Conservation (phyloP, 2,797 vertebrate genomes). For the Myotis planiceps region DNA sequence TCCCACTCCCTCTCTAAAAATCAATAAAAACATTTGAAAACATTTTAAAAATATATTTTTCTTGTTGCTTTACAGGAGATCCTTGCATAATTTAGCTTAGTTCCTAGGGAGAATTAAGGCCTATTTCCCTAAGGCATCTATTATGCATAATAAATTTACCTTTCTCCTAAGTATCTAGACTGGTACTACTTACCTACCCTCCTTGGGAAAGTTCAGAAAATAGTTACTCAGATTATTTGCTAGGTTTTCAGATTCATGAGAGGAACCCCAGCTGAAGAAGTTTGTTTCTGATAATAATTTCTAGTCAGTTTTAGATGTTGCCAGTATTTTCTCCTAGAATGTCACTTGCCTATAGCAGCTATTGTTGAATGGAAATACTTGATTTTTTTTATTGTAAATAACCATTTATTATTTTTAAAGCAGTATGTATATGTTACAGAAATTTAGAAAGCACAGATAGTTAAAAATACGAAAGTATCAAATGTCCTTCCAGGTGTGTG, state of each 20-base stretch:
- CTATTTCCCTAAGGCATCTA: background rate
- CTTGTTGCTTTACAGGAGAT: conserved; percentile 36
- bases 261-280: conserved; percentile 15
- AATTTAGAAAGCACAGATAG: conserved; percentile 39
- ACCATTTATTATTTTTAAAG: conserved; percentile 44
- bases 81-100: conserved; percentile 31
- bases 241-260: conserved; percentile 20
- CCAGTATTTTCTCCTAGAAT: conserved; percentile 41
- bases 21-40: too few relatives aligned
- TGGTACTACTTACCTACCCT: background rate
- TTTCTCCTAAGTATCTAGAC: background rate
- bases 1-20: too few relatives aligned
- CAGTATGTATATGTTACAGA: conserved; percentile 18
- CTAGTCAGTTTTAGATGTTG: conserved; percentile 34
- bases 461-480: conserved; percentile 37
- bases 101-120: conserved; percentile 40
- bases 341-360: background rate
- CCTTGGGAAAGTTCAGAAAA: conserved; percentile 27
- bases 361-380: conserved; percentile 26
- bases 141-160: background rate
- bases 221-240: conserved; percentile 25
- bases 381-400: conserved; percentile 22
- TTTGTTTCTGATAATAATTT: conserved; percentile 20
- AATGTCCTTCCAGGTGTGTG: background rate
- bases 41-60: background rate